These are phyloP conservation scores for Butastur rufipennis DNA, from an alignment of 2,113 vertebrate genomes.

Conservation along the genomic window DNA sequence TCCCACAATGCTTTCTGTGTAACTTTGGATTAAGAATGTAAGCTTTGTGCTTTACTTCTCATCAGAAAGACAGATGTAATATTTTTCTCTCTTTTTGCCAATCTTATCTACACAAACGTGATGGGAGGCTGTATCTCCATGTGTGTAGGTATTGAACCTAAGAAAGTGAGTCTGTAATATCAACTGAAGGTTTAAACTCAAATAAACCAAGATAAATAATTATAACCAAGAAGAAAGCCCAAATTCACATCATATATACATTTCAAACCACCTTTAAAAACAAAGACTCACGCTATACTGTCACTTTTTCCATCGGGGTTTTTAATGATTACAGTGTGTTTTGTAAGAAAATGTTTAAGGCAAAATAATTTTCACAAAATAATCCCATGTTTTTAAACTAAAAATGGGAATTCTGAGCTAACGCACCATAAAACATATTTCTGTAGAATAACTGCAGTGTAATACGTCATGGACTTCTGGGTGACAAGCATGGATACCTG, in stretches of 20 bases:
- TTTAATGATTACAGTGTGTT: background rate
- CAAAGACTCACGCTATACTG: background rate
- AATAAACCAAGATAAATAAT: background rate
- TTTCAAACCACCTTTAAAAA: background rate
- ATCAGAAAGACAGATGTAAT: background rate
- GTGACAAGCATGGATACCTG: background rate
- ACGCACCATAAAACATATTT: background rate
- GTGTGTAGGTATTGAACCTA: background rate
- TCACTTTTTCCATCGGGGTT: background rate
- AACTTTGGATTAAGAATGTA: background rate
- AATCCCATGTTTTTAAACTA: background rate
- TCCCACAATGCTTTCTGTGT: background rate
- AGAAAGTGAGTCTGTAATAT: background rate
- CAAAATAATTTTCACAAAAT: background rate
- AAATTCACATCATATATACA: fast-evolving
- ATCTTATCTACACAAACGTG: background rate
- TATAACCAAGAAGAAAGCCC: background rate
- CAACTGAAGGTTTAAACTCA: background rate
- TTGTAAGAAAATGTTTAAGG: background rate
- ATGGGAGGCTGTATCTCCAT: background rate
- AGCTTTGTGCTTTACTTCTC: background rate
- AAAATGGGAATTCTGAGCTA: background rate
- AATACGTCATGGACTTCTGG: background rate
- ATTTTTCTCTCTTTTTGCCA: background rate
- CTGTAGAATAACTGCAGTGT: background rate